Evolutionary conservation across 2,888 invertebrate species (phyloP), one percentile per base, ranked within the genome.

Genomic region (Biston stratarius): DNA sequence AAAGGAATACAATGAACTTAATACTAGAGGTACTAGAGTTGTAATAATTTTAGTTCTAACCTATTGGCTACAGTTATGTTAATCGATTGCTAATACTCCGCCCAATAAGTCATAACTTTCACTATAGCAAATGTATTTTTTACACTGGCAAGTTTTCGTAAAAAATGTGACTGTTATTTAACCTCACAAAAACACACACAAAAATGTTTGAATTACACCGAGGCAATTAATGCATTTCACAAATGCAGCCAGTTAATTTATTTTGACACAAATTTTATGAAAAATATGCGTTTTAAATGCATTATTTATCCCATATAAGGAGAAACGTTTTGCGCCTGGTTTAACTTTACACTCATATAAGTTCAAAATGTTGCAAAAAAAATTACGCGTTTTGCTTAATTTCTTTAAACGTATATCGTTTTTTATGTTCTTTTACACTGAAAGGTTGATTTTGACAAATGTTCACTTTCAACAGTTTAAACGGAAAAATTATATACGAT

Each of bases 351-450:
- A 69, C 67, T 64, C 53, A 61, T 62, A 62, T 69, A 72, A 71
- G 74, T 78, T 69, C 67, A 78, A 78, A 78, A 77, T 75, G 77
- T 71, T 61, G 72, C 73, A 63, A 69, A 49, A 67, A 73, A 75
- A 73, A 71, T 67, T 75, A 59, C 71, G 68, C 71, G 56, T 69
- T 67, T 65, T 70, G 61, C 38, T 58, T 66, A 12, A 10, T 67
- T 62, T 62, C 10, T 38, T 62, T 45, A 14, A 55, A 58, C n/a
- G 8, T 44, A 14, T 42, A 48, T 56, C 33, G 55, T 61, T 57
- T 49, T 11, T 57, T 11, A 61, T 34, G 44, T 38, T 45, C 11
- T n/a, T 59, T 24, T 38, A 47, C 59, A 59, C 58, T 55, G 44
- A 59, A 67, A 59, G 67, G 62, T 67, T 62, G 58, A 62, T 67